Conservation (phyloP, 1,140 invertebrate species). For the Ditylenchus dipsaci region DNA sequence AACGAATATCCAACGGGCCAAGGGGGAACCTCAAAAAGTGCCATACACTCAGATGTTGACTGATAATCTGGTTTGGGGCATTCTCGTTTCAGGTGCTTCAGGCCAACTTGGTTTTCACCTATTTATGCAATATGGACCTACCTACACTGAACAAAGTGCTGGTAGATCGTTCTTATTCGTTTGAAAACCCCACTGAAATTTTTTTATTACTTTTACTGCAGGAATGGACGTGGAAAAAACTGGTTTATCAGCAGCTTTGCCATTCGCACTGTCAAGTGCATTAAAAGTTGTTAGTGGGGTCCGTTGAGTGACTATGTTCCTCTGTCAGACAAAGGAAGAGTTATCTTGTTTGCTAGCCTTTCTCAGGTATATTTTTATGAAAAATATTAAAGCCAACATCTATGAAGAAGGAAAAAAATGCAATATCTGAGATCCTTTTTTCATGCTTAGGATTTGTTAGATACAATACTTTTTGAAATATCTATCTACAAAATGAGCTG, state of each 20-base stretch:
- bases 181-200: too few species aligned
- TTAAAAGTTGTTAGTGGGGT: not conserved
- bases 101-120: not conserved
- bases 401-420: too few species aligned
- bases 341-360: not conserved
- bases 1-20: too few species aligned
- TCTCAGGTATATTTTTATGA: too few species aligned
- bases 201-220: too few species aligned
- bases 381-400: too few species aligned
- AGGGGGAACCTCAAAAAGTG: too few species aligned
- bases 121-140: not conserved
- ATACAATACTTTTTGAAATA: too few species aligned
- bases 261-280: not conserved
- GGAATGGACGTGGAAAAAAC: not conserved
- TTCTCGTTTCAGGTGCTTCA: not conserved
- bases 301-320: not conserved
- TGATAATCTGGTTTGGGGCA: not conserved
- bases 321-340: not conserved
- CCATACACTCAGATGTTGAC: not conserved
- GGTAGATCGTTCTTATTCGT: too few species aligned
- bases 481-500: too few species aligned
- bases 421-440: too few species aligned
- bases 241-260: not conserved
- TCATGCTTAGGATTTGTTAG: too few species aligned
- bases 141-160: slow-evolving; percentile 2